Conservation (phyloP, 2,888 invertebrate species). For the Syrphus vitripennis region DNA sequence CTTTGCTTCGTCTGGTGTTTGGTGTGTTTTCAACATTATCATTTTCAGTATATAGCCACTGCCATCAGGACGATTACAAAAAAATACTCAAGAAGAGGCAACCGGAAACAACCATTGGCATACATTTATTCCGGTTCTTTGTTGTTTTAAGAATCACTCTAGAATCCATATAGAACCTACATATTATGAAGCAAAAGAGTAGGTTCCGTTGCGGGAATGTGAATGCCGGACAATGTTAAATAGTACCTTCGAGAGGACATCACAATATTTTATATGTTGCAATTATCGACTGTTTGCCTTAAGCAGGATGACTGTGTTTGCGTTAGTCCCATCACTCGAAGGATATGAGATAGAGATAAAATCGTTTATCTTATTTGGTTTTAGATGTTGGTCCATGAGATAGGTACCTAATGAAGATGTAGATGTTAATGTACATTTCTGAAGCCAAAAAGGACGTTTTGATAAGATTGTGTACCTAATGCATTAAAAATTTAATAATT, state of each 20-base stretch:
- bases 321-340: constrained; percentile 11
- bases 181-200: constrained; percentile 16
- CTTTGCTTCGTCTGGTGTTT: constrained; percentile 14
- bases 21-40: background rate
- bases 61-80: background rate
- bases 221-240: constrained; percentile 43
- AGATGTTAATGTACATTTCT: background rate
- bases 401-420: background rate
- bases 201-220: constrained; percentile 23
- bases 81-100: constrained; percentile 32
- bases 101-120: constrained; percentile 32
- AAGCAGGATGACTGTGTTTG: constrained; percentile 11
- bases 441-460: too few species aligned
- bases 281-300: constrained; percentile 62
- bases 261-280: constrained; percentile 65
- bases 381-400: background rate
- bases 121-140: constrained; percentile 47
- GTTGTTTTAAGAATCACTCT: constrained; percentile 25
- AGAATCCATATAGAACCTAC: background rate
- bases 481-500: too few species aligned
- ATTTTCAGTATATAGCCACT: background rate
- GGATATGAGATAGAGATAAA: constrained; percentile 42
- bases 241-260: constrained; percentile 57
- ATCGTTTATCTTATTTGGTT: constrained; percentile 55
- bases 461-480: too few species aligned